Evolutionary conservation across 2,888 invertebrate species (phyloP), one percentile per base, ranked within the genome.

Genomic region (Lycocerus yunnanus): DNA sequence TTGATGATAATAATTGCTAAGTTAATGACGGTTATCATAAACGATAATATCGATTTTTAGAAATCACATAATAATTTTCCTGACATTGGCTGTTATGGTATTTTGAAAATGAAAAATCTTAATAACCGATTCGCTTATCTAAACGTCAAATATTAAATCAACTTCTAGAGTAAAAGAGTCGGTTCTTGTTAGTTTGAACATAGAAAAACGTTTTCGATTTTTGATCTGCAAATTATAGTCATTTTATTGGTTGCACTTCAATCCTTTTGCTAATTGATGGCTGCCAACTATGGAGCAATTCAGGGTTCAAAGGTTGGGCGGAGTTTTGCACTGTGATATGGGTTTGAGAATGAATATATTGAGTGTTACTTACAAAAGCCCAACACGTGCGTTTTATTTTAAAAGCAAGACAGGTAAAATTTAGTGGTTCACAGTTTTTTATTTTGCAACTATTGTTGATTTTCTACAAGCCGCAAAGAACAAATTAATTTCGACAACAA

Each of bases 261-360:
- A 80, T 78, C 79, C 81, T 80, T 81, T 80, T 75, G 76, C 70
- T 80, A 81, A 81, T 81, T 81, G 79, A 79, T 79, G 74, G 81
- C 78, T 81, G 79, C 78, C 80, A 73, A 75, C 68, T 58, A 43
- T 61, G 43, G 65, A 69, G 79, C 78, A 73, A 79, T 79, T 79
- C 77, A 63, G 70, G 72, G 77, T 75, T 78, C 78, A 75, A 77
- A 77, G 80, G 73, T 77, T 77, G 80, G 80, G 80, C 79, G 80
- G 80, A 78, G 79, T 78, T 80, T n/a, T 75, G 79, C 80, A 79
- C 76, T 78, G 74, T 80, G 80, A 80, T 78, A 75, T 80, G 80
- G 80, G 80, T 80, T 74, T 58, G 58, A 77, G 71, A 58, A 16
- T 14, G 13, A 18, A 63, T 43, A 43, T 43, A n/a, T 43, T 43